Base-by-base conservation (phyloP, 2,888 invertebrate species). In the Drosophila nr. perissopoda region DNA sequence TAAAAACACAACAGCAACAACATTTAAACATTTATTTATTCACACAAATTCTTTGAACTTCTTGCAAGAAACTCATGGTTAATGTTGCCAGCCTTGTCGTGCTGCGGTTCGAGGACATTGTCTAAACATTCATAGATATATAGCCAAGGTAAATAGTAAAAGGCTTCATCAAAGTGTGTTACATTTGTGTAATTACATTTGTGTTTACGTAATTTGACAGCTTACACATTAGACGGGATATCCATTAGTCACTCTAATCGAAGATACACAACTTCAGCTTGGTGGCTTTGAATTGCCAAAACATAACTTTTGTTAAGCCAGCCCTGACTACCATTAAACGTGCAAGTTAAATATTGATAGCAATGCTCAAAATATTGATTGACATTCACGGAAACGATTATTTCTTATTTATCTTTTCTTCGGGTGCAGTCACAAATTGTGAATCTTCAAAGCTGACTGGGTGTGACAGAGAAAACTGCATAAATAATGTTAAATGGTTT, bases 31-130 rank as follows among this genome's bases (percentile, higher is more conserved):
- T 13, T n/a, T 16, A 52, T 52, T 52, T 33, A 16, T 45, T 25
- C 2, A 33, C 10, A 27, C 48, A 48, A 48, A 48, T 67, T 67
- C 68, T 72, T 66, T 69, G 68, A 53, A 70, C 69, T 68, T 65
- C 38, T 61, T 38, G 25, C n/a, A 5, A n/a, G 29, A 10, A 57
- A 40, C 29, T n/a, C 16, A 16, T 16, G 13, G 16, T 10, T 21
- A 21, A 57, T 31, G 31, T 31, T 42, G 16, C 16, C 42, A 25
- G 18, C 49, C 36, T 58, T 78, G 63, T 61, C 67, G 21, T 25
- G 5, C 6, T 42, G 31, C n/a, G 4, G 38, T 4, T 4, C 40
- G 40, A 40, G 42, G 57, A 57, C 31, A 16, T 13, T 51, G 51
- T 11, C 11, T 10, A 29, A 11, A 31, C 31, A n/a, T 25, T 25